Percentiles rank a stretch among this genome's conserved stretches.
phyloP scores from a whole-genome alignment of 2,797 vertebrate genomes.

The Tiaroga cobitis region DNA sequence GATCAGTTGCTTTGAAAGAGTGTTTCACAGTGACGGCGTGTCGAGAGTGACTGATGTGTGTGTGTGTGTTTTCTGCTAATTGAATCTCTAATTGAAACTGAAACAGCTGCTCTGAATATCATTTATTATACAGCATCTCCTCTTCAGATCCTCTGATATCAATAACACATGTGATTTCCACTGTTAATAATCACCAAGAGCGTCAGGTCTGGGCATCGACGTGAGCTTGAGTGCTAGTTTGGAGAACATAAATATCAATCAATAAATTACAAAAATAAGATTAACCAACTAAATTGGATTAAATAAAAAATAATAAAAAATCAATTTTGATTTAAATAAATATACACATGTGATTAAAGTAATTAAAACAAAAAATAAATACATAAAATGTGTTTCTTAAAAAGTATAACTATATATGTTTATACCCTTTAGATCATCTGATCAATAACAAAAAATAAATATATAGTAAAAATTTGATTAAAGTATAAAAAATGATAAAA shows the following conservation, averaged over 20 bases:
- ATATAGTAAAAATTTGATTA: no score
- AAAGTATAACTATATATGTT: not conserved
- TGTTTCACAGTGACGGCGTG: not conserved
- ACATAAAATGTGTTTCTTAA: not conserved
- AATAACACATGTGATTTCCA: not conserved
- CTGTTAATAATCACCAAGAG: not conserved
- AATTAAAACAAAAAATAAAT: not conserved
- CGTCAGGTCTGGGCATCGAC: no score
- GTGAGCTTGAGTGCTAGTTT: not conserved
- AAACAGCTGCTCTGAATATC: constrained; percentile 31
- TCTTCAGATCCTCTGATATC: not conserved
- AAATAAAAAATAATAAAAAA: not conserved
- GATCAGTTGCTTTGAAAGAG: not conserved
- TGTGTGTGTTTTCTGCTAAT: constrained; percentile 16
- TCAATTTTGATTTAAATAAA: not conserved
- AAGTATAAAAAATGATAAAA: no score
- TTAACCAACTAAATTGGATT: not conserved
- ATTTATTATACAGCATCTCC: constrained; percentile 29
- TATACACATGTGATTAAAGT: not conserved
- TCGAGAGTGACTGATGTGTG: not conserved
- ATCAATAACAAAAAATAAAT: no score
- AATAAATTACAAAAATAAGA: not conserved
- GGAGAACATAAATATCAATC: not conserved
- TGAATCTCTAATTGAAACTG: constrained; percentile 31
- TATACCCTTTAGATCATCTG: no score